A percentile compares a stretch with the other conserved stretches of the same genome.
These are phyloP conservation scores for Germaria angustata DNA, from an alignment of 2,888 invertebrate genomes.

Conservation along the genomic window DNA sequence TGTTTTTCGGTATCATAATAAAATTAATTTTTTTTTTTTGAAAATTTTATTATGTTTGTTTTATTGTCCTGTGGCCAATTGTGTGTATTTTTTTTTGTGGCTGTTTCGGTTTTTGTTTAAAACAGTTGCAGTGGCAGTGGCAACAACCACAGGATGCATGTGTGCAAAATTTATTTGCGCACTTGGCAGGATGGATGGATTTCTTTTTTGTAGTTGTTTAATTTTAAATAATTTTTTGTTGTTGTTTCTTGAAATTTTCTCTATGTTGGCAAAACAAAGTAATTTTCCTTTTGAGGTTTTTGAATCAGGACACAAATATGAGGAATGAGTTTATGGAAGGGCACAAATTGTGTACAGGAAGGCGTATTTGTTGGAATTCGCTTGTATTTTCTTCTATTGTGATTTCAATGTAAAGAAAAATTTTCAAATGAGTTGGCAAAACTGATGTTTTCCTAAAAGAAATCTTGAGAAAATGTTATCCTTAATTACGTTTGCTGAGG, in stretches of 20 bases:
- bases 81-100: neutral
- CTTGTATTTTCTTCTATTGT: neutral
- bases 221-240: neutral
- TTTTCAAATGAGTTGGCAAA: too few species aligned
- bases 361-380: slow-evolving; percentile 9
- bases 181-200: slow-evolving; percentile 41
- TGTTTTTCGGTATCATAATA: neutral
- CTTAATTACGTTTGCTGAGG: too few species aligned
- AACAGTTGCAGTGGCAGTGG: slow-evolving; percentile 43
- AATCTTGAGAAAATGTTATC: too few species aligned
- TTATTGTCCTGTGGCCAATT: neutral
- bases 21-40: neutral
- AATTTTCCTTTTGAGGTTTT: neutral
- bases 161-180: slow-evolving; percentile 60
- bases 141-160: slow-evolving; percentile 38
- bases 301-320: neutral
- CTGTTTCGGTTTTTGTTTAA: neutral
- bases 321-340: neutral
- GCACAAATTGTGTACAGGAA: slow-evolving; percentile 35
- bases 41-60: neutral
- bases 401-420: neutral
- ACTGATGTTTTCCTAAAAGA: too few species aligned
- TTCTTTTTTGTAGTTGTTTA: neutral
- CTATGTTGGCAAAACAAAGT: slow-evolving; percentile 39
- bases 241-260: neutral